Conservation (phyloP, 2,888 invertebrate species). For the Blastobasis adustella region DNA sequence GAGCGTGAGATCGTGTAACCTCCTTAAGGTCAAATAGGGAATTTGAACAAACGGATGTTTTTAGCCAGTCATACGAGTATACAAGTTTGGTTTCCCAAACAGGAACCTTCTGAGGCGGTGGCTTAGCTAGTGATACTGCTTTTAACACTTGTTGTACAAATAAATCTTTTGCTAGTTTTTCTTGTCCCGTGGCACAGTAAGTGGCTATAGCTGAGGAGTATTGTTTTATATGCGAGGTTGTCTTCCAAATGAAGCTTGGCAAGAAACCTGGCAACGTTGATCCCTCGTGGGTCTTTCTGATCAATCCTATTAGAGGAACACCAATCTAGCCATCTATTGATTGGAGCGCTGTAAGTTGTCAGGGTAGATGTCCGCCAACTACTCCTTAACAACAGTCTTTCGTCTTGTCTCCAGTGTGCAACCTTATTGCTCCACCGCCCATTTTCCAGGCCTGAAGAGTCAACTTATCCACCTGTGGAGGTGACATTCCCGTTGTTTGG, state of each 20-base stretch:
- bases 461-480: constrained; percentile 9
- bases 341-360: constrained; percentile 10
- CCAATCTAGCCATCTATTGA: constrained; percentile 11
- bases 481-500: constrained; percentile 6
- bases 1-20: constrained; percentile 20
- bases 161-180: not conserved
- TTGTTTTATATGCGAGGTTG: constrained; percentile 8
- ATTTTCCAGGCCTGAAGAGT: constrained; percentile 15
- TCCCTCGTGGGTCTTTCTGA: not conserved
- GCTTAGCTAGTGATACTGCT: constrained; percentile 3
- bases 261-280: constrained; percentile 5
- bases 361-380: constrained; percentile 19
- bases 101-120: not conserved
- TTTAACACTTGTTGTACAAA: constrained; percentile 5
- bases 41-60: not conserved
- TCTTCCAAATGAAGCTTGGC: constrained; percentile 6
- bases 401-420: constrained; percentile 9
- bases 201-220: not conserved
- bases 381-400: constrained; percentile 9
- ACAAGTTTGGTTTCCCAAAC: constrained; percentile 6
- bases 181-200: not conserved
- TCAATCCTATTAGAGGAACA: not conserved
- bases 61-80: constrained; percentile 10
- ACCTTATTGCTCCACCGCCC: constrained; percentile 16
- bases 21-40: constrained; percentile 12